phyloP scores from a whole-genome alignment of 2,888 invertebrate species.

The Antheraea assamensis region DNA sequence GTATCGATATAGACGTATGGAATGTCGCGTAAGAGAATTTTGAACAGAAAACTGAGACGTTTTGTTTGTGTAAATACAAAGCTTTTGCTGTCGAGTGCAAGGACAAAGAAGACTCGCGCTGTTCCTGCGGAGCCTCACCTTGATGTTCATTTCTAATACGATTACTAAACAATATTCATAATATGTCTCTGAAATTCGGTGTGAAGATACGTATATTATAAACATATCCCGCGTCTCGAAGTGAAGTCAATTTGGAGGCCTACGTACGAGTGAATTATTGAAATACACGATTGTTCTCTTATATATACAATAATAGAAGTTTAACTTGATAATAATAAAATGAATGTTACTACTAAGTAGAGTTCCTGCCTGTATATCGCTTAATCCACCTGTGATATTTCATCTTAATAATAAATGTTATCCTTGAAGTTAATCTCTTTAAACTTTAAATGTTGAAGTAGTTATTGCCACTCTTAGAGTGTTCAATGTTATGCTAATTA shows the following conservation, averaged over 20 bases:
- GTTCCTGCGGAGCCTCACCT: slow-evolving; percentile 54
- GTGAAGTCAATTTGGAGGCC: slow-evolving; percentile 74
- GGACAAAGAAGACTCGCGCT: slow-evolving; percentile 76
- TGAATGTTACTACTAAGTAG: slow-evolving; percentile 60
- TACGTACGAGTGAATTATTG: slow-evolving; percentile 60
- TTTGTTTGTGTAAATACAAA: slow-evolving; percentile 82
- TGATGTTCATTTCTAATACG: slow-evolving; percentile 50
- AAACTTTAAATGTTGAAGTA: slow-evolving; percentile 61
- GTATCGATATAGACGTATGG: slow-evolving; percentile 60
- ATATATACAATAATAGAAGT: slow-evolving; percentile 45
- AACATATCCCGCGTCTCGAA: slow-evolving; percentile 65
- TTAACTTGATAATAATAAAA: slow-evolving; percentile 43
- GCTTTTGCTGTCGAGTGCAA: slow-evolving; percentile 79
- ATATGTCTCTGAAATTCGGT: slow-evolving; percentile 46
- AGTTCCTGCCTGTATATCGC: slow-evolving; percentile 79
- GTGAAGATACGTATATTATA: slow-evolving; percentile 54
- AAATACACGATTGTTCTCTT: slow-evolving; percentile 48
- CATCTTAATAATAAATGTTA: slow-evolving; percentile 59
- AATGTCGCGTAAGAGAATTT: slow-evolving; percentile 78
- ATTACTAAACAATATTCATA: slow-evolving; percentile 40
- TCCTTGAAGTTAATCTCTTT: slow-evolving; percentile 54
- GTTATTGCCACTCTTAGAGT: slow-evolving; percentile 58
- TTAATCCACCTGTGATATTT: slow-evolving; percentile 78
- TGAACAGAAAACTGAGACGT: slow-evolving; percentile 75
- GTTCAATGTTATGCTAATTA: slow-evolving; percentile 49